phyloP scores from a whole-genome alignment of 2,888 invertebrate genomes.

The Adelognathus sp. region DNA sequence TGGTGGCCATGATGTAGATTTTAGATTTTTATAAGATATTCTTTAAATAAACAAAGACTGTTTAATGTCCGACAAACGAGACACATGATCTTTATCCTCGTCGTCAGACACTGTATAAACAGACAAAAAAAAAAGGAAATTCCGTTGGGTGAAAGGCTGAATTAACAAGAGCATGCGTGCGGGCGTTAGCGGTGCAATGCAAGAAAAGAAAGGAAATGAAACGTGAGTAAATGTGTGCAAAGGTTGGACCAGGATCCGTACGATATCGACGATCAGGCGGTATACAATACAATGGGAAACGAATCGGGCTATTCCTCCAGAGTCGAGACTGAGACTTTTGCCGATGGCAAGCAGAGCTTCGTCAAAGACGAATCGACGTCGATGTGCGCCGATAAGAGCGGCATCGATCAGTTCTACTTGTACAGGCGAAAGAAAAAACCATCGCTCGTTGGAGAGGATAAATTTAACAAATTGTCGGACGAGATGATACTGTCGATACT shows the following conservation, averaged over 20 bases:
- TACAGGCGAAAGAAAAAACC: conserved; percentile 76
- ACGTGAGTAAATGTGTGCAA: conserved; percentile 9
- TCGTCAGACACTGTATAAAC: conserved; percentile 27
- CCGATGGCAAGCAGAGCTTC: conserved; percentile 70
- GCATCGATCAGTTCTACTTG: conserved; percentile 72
- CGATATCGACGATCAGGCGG: conserved; percentile 67
- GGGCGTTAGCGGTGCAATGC: neutral
- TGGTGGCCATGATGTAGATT: neutral
- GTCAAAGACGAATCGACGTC: conserved; percentile 64
- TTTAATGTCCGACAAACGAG: conserved; percentile 24
- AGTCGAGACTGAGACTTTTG: conserved; percentile 70
- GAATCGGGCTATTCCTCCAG: conserved; percentile 76
- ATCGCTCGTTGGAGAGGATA: conserved; percentile 83
- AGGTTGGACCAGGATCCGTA: conserved; percentile 69
- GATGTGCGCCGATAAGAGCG: conserved; percentile 76
- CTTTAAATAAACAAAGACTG: neutral
- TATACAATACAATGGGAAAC: conserved; percentile 67
- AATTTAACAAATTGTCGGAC: conserved; percentile 90
- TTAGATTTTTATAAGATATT: neutral
- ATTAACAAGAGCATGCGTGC: neutral
- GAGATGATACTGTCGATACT: conserved; percentile 93
- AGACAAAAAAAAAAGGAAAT: neutral
- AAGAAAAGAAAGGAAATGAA: conserved; percentile 6
- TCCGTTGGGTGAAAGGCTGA: conserved; percentile 4
- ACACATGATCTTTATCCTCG: conserved; percentile 29